phyloP scores from a whole-genome alignment of 2,113 vertebrate genomes.

The Menura novaehollandiae region DNA sequence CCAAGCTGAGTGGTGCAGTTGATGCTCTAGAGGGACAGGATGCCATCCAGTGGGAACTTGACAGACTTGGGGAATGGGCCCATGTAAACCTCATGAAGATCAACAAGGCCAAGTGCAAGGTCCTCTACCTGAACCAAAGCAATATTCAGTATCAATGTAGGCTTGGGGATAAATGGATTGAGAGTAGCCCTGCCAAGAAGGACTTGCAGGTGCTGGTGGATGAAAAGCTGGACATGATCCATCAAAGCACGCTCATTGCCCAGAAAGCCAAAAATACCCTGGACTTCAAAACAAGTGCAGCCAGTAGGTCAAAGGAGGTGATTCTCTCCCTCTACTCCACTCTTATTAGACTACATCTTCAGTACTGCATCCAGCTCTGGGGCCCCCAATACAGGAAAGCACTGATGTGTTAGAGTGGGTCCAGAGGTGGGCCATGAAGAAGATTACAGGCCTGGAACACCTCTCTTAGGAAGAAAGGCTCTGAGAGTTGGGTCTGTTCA shows the following conservation, averaged over 20 bases:
- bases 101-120: neutral
- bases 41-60: neutral
- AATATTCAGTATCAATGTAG: neutral
- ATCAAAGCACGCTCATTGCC: rapidly evolving
- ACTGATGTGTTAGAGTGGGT: rapidly evolving
- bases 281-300: neutral
- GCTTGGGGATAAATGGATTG: neutral
- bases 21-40: neutral
- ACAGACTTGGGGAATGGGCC: neutral
- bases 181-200: neutral
- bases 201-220: neutral
- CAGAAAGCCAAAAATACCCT: neutral
- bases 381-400: neutral
- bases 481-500: rapidly evolving
- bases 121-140: neutral
- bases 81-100: neutral
- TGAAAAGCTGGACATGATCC: neutral
- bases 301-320: neutral
- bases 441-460: neutral
- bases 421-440: neutral
- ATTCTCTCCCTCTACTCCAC: neutral
- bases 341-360: neutral
- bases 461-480: neutral
- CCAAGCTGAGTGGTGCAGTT: neutral
- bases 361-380: neutral